phyloP scores from a whole-genome alignment of 2,888 invertebrate genomes.

The Phymatocera aterrima region DNA sequence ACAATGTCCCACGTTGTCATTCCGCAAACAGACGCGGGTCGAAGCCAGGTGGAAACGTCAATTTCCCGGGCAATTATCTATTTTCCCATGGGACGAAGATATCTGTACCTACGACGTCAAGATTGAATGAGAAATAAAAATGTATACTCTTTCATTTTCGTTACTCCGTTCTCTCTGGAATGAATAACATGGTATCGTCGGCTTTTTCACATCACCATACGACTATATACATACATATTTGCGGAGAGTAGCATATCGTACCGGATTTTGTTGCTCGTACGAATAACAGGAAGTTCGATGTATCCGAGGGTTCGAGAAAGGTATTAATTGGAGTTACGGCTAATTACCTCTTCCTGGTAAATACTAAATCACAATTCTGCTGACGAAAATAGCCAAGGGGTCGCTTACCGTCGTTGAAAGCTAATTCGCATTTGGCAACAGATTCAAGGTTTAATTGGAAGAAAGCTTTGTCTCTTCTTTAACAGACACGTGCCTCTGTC shows the following conservation, averaged over 20 bases:
- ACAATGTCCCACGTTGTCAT: conserved; percentile 32
- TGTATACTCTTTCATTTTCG: background rate
- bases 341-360: conserved; percentile 26
- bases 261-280: background rate
- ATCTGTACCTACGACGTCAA: background rate
- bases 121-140: background rate
- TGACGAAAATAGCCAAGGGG: conserved; percentile 28
- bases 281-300: background rate
- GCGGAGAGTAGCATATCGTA: background rate
- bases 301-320: too few relatives aligned
- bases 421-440: conserved; percentile 44
- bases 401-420: conserved; percentile 22
- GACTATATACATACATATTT: too few relatives aligned
- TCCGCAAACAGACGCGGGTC: conserved; percentile 17
- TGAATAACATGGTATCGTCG: conserved; percentile 2
- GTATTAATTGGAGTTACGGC: conserved; percentile 19
- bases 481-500: conserved; percentile 17
- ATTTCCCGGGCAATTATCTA: conserved; percentile 43
- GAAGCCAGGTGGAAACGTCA: conserved; percentile 37
- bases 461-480: conserved; percentile 20
- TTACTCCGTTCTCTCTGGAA: background rate
- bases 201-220: background rate
- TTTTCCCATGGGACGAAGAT: conserved; percentile 16
- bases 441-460: conserved; percentile 27
- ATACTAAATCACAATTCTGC: conserved; percentile 36